These are phyloP conservation scores for Nowickia ferox DNA, from an alignment of 2,888 invertebrate genomes.

Conservation along the genomic window DNA sequence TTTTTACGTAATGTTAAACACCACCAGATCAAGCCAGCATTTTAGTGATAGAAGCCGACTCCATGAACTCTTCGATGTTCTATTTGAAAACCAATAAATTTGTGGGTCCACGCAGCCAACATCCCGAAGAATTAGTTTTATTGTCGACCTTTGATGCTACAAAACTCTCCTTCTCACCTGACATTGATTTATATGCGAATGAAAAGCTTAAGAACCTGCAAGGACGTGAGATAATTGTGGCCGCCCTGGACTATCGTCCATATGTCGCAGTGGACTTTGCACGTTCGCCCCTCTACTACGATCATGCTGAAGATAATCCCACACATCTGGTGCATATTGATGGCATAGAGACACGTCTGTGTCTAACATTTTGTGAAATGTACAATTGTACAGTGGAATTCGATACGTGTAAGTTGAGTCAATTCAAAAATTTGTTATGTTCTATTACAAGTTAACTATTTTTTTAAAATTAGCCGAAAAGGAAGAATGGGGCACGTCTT, in stretches of 20 bases:
- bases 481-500: slow-evolving; percentile 87
- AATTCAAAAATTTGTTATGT: neutral
- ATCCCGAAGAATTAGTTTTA: slow-evolving; percentile 71
- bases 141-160: slow-evolving; percentile 75
- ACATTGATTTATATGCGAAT: slow-evolving; percentile 67
- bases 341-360: slow-evolving; percentile 84
- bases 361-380: slow-evolving; percentile 81
- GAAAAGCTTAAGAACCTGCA: slow-evolving; percentile 77
- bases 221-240: slow-evolving; percentile 78
- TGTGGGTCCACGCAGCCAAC: slow-evolving; percentile 74
- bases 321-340: slow-evolving; percentile 81
- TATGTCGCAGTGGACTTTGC: slow-evolving; percentile 78
- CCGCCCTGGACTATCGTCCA: slow-evolving; percentile 79
- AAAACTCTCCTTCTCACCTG: slow-evolving; percentile 34
- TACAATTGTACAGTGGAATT: slow-evolving; percentile 83
- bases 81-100: slow-evolving; percentile 79
- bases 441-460: neutral
- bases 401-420: slow-evolving; percentile 76
- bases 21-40: slow-evolving; percentile 78
- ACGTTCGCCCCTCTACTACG: slow-evolving; percentile 71
- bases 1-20: too few species aligned
- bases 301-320: slow-evolving; percentile 72
- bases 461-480: slow-evolving; percentile 76
- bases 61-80: slow-evolving; percentile 74
- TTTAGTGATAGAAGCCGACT: slow-evolving; percentile 75